Evolutionary conservation across 2,888 invertebrate species (phyloP).

Genomic region (Dyspetes luteomarginatus): DNA sequence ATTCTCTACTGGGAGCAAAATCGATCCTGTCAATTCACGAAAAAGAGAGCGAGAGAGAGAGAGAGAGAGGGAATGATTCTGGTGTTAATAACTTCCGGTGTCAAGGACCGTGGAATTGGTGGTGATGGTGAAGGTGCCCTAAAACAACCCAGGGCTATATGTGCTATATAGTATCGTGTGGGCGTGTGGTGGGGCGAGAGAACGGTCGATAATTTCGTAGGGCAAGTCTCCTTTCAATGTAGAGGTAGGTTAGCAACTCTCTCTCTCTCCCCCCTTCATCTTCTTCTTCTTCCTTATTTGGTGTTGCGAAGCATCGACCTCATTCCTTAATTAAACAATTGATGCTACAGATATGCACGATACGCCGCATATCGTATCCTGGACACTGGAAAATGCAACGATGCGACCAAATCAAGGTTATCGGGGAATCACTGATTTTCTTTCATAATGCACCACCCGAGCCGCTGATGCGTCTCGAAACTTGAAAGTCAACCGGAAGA

Average conservation of each 20-base stretch:
- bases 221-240: slow-evolving; percentile 57
- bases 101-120: slow-evolving; percentile 60
- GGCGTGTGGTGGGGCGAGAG: slow-evolving; percentile 33
- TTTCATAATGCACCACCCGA: not conserved
- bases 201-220: slow-evolving; percentile 69
- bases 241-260: slow-evolving; percentile 69
- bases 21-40: not conserved
- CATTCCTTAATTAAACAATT: slow-evolving; percentile 21
- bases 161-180: not conserved
- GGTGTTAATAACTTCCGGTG: slow-evolving; percentile 59
- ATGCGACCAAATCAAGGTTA: not conserved
- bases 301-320: slow-evolving; percentile 3
- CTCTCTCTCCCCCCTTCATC: not conserved
- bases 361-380: not conserved
- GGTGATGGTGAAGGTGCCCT: slow-evolving; percentile 50
- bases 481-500: not conserved
- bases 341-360: not conserved
- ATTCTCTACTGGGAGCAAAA: not conserved
- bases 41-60: not conserved
- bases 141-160: slow-evolving; percentile 62
- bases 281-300: not conserved
- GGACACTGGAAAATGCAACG: not conserved
- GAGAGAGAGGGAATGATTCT: slow-evolving; percentile 4
- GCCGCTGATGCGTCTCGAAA: not conserved
- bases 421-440: not conserved